A percentile compares a stretch with the other conserved stretches of the same genome.
Conservation (phyloP, 2,888 invertebrate genomes). For the Pristionchus entomophagus region DNA sequence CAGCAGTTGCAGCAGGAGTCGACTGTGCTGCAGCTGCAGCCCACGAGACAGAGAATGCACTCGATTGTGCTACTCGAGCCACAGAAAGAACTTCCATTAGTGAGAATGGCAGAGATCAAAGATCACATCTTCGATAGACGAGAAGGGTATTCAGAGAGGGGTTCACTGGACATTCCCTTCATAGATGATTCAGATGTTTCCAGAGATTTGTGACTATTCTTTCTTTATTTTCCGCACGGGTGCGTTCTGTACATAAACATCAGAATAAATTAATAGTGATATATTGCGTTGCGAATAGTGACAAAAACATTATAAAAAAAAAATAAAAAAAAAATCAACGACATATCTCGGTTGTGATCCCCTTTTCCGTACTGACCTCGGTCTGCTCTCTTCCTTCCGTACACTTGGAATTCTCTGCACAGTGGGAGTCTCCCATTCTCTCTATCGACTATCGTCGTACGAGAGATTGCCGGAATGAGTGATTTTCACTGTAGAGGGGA, state of each 20-base stretch:
- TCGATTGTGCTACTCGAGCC: constrained; percentile 9
- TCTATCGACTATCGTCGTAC: too few relatives aligned
- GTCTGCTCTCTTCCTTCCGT: too few relatives aligned
- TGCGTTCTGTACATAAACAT: not conserved
- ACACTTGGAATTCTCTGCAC: too few relatives aligned
- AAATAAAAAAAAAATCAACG: too few relatives aligned
- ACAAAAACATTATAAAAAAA: too few relatives aligned
- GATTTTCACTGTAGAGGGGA: too few relatives aligned
- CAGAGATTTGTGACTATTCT: not conserved
- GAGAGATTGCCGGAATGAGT: too few relatives aligned
- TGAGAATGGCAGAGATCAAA: constrained; percentile 21
- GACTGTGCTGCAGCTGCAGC: not conserved
- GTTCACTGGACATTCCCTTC: constrained; percentile 21
- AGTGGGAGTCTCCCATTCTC: too few relatives aligned
- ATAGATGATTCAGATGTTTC: constrained; percentile 46
- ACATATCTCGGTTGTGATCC: too few relatives aligned
- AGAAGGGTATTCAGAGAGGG: not conserved
- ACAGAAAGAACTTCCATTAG: not conserved
- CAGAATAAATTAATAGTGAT: too few relatives aligned
- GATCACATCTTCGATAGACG: not conserved
- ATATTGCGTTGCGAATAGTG: too few relatives aligned
- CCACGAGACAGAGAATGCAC: not conserved
- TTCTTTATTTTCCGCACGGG: not conserved
- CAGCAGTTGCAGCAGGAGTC: constrained; percentile 1
- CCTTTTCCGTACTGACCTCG: too few relatives aligned